These are phyloP conservation scores for Salvelinus fontinalis DNA, from an alignment of 2,113 vertebrate species.

Conservation along the genomic window DNA sequence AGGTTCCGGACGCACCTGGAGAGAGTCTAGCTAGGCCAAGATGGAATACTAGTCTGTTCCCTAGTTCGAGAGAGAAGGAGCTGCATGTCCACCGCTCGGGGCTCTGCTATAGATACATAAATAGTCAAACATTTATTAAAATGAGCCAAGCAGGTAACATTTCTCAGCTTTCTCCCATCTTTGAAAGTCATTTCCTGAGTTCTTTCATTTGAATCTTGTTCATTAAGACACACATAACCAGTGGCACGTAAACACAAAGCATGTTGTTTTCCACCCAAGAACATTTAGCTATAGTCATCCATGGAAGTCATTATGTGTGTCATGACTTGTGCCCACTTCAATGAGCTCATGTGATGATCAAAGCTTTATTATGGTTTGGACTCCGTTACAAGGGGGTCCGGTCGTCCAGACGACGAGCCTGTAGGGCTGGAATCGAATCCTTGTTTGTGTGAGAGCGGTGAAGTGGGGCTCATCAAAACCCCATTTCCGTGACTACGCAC, in stretches of 20 bases:
- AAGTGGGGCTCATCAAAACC: conserved; percentile 41
- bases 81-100: neutral
- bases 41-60: conserved; percentile 36
- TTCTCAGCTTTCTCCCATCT: no score
- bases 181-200: no score
- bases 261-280: neutral
- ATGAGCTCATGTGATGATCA: conserved; percentile 41
- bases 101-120: no score
- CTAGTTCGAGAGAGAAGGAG: neutral
- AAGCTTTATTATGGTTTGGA: conserved; percentile 44
- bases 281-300: conserved; percentile 12
- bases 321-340: conserved; percentile 4
- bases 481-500: conserved; percentile 29
- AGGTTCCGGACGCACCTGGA: conserved; percentile 72
- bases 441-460: conserved; percentile 28
- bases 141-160: no score
- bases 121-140: no score
- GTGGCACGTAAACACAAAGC: conserved; percentile 12
- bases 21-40: conserved; percentile 66
- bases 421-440: conserved; percentile 49
- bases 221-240: neutral
- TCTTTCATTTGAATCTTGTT: no score
- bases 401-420: conserved; percentile 13
- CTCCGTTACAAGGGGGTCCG: conserved; percentile 34
- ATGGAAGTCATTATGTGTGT: conserved; percentile 30